phyloP scores from a whole-genome alignment of 92 coral and sea anemone genomes.

The Palythoa grandiflora region DNA sequence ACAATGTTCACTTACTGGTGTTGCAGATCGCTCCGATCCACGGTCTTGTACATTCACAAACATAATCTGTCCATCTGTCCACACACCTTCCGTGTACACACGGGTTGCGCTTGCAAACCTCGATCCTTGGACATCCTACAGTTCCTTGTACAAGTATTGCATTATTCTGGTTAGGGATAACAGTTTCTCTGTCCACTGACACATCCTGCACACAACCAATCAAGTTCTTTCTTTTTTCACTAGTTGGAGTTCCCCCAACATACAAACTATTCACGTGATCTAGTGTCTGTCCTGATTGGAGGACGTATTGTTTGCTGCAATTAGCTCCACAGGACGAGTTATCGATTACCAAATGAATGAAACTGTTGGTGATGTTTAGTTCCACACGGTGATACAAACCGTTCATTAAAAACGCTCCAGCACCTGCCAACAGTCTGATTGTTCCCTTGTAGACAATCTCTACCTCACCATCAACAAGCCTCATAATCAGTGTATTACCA shows the following conservation, averaged over 20 bases:
- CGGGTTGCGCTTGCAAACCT: constrained; percentile 69
- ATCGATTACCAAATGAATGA: constrained; percentile 32
- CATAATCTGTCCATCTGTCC: too few species aligned
- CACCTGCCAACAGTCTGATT: constrained; percentile 54
- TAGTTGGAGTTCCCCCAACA: constrained; percentile 73
- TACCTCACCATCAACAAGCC: constrained; percentile 57
- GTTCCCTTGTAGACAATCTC: constrained; percentile 50
- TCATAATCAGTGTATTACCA: constrained; percentile 54
- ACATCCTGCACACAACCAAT: constrained; percentile 89
- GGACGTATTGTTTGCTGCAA: too few species aligned
- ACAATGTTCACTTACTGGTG: constrained; percentile 71
- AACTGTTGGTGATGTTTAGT: constrained; percentile 58
- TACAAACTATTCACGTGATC: constrained; percentile 24
- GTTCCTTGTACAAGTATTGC: constrained; percentile 51
- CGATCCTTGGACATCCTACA: constrained; percentile 78
- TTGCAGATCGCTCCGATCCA: constrained; percentile 82
- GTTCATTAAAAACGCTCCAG: constrained; percentile 61
- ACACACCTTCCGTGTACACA: too few species aligned
- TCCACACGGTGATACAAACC: constrained; percentile 73
- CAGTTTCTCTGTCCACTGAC: constrained; percentile 60
- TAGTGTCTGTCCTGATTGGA: too few species aligned
- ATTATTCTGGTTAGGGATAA: constrained; percentile 70
- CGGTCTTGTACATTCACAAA: constrained; percentile 85
- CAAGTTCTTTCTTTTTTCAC: not conserved
- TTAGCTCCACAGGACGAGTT: too few species aligned